Conservation (phyloP, 2,888 invertebrate genomes). For the Aromia moschata region DNA sequence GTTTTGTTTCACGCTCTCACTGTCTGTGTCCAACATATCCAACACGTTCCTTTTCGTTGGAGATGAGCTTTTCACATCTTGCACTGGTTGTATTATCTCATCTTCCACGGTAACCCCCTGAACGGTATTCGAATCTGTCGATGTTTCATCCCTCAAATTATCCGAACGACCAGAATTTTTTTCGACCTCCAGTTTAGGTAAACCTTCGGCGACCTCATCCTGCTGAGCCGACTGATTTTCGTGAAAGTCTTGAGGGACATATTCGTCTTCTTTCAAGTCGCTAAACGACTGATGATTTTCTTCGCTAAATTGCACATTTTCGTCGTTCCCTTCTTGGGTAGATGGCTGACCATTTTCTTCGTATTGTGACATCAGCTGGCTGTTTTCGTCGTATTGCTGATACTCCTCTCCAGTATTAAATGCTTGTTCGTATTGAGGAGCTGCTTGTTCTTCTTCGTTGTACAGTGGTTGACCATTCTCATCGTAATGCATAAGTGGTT, state of each 20-base stretch:
- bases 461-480: conserved; percentile 27
- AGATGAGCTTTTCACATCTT: not conserved
- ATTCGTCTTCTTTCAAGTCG: too few species aligned
- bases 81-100: not conserved
- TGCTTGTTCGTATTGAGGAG: too few species aligned
- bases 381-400: conserved; percentile 37
- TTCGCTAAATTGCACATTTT: not conserved
- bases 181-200: conserved; percentile 2
- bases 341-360: conserved; percentile 35
- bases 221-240: not conserved
- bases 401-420: too few species aligned
- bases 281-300: too few species aligned
- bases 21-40: conserved; percentile 60
- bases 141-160: not conserved
- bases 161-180: not conserved
- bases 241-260: too few species aligned
- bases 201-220: not conserved
- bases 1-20: conserved; percentile 56
- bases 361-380: conserved; percentile 24
- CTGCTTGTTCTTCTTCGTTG: conserved; percentile 32
- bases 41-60: conserved; percentile 50
- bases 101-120: not conserved
- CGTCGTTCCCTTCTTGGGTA: conserved; percentile 30
- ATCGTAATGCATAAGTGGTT: conserved; percentile 33
- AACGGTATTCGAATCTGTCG: not conserved